Conservation (phyloP, 2,888 invertebrate species). For the Aethes cnicana region DNA sequence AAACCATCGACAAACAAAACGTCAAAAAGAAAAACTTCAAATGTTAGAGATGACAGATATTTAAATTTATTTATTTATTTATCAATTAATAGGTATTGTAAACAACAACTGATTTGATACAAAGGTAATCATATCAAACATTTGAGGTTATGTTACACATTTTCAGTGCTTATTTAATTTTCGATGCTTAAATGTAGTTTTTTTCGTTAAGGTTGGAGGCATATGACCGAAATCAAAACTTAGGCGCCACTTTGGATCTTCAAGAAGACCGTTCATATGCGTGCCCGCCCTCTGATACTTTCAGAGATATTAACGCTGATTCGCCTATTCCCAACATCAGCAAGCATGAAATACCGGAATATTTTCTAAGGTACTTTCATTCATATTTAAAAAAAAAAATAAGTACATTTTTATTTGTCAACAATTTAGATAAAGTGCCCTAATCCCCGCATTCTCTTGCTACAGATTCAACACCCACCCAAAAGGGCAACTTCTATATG, state of each 20-base stretch:
- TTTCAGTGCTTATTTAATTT: background rate
- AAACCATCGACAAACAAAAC: too few species aligned
- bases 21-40: too few species aligned
- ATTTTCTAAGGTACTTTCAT: too few species aligned
- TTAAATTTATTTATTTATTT: too few species aligned
- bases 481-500: background rate
- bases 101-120: background rate
- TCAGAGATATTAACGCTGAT: conserved; percentile 2
- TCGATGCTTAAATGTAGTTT: background rate
- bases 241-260: background rate
- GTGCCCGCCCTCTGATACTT: background rate
- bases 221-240: conserved; percentile 1
- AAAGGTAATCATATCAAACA: background rate
- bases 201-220: background rate
- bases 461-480: background rate
- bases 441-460: too few species aligned
- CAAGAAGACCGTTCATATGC: background rate
- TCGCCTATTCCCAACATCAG: conserved; percentile 11
- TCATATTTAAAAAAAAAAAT: too few species aligned
- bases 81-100: too few species aligned
- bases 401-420: too few species aligned
- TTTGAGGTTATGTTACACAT: background rate
- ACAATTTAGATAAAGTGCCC: too few species aligned
- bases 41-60: too few species aligned
- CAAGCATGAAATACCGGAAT: conserved; percentile 6